Percentiles rank a stretch among this genome's conserved stretches.
These are phyloP conservation scores for Tenthredo livida DNA, from an alignment of 2,888 invertebrate species.

Conservation along the genomic window DNA sequence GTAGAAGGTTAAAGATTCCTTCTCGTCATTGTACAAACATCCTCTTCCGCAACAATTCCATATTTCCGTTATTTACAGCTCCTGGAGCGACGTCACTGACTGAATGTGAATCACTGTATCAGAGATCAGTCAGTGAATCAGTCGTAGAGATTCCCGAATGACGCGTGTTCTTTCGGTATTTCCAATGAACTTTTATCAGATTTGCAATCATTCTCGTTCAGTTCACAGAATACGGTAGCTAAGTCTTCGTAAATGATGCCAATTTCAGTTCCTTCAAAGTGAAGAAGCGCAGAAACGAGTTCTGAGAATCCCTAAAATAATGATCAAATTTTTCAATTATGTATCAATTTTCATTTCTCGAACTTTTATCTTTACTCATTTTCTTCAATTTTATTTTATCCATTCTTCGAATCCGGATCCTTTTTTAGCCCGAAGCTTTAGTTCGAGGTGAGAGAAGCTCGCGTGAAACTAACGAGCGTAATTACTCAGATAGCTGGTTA, in stretches of 20 bases:
- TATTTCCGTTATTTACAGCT: not conserved
- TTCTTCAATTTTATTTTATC: not conserved
- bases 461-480: conserved; percentile 31
- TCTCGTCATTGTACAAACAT: not conserved
- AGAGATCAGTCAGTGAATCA: not conserved
- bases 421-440: not conserved
- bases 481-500: not conserved
- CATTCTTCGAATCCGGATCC: not conserved
- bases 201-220: not conserved
- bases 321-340: not conserved
- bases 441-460: conserved; percentile 42
- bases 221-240: not conserved
- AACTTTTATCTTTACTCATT: not conserved
- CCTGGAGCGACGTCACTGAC: not conserved
- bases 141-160: conserved; percentile 16
- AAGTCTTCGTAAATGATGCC: not conserved
- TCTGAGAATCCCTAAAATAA: not conserved
- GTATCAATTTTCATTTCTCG: not conserved
- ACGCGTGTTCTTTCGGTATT: not conserved
- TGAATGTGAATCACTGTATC: conserved; percentile 6
- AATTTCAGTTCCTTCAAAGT: not conserved
- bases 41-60: not conserved
- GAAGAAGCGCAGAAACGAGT: not conserved
- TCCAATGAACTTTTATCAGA: not conserved
- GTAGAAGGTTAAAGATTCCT: not conserved